These are phyloP conservation scores for Anhinga rufa DNA, from an alignment of 2,113 vertebrate species.

Conservation along the genomic window DNA sequence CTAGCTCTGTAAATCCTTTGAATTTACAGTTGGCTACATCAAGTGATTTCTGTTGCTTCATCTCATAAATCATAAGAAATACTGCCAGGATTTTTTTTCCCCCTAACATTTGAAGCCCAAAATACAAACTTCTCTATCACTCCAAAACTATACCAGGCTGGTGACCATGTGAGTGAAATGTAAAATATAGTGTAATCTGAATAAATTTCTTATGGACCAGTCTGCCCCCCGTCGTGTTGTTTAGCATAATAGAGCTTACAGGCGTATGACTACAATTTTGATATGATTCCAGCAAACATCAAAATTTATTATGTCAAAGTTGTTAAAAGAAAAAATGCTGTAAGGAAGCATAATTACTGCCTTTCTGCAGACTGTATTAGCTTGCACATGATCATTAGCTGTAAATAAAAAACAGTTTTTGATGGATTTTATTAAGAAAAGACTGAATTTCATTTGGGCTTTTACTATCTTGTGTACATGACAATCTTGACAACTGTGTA, in stretches of 20 bases:
- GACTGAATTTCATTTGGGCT: slow-evolving; percentile 7
- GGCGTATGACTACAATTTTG: not conserved
- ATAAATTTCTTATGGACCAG: not conserved
- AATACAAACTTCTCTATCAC: slow-evolving; percentile 2
- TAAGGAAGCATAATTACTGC: not conserved
- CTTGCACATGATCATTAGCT: not conserved
- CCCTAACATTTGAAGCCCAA: not conserved
- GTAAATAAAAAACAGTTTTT: slow-evolving; percentile 32
- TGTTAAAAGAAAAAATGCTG: slow-evolving; percentile 8
- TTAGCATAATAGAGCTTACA: not conserved
- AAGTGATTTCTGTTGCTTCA: slow-evolving; percentile 8
- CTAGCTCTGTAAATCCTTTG: slow-evolving; percentile 3
- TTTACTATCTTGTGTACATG: not conserved
- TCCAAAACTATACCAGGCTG: not conserved
- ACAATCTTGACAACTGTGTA: slow-evolving; percentile 20
- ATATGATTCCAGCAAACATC: not conserved
- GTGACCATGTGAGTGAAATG: slow-evolving; percentile 1
- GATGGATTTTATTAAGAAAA: slow-evolving; percentile 27
- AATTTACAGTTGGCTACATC: slow-evolving; percentile 8
- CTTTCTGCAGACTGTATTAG: not conserved
- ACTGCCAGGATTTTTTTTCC: not conserved
- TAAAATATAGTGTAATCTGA: not conserved
- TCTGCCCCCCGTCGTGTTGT: not conserved
- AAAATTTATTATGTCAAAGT: slow-evolving; percentile 2
- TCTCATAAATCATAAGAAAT: slow-evolving; percentile 28